phyloP scores from a whole-genome alignment of 2,797 vertebrate genomes.

The Jordanella pulchra region DNA sequence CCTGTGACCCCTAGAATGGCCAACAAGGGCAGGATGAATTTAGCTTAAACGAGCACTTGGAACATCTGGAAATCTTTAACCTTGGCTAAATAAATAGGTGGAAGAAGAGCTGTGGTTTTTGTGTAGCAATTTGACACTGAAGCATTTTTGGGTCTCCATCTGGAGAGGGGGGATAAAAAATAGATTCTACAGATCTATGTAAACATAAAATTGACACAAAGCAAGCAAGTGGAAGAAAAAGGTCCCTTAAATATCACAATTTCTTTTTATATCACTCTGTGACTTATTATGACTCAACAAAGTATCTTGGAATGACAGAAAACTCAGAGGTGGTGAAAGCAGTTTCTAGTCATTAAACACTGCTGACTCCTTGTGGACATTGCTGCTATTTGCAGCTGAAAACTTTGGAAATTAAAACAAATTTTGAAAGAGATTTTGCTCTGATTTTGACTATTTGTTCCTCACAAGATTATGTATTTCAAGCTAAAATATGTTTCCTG shows the following conservation, averaged over 20 bases:
- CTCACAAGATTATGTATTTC: no score
- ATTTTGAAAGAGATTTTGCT: neutral
- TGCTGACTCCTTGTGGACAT: constrained; percentile 46
- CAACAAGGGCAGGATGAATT: constrained; percentile 37
- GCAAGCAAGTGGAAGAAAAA: neutral
- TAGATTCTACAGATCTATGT: constrained; percentile 17
- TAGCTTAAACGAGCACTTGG: constrained; percentile 27
- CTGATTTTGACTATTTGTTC: neutral
- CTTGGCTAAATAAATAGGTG: constrained; percentile 55
- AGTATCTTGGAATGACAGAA: neutral
- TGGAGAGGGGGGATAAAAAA: constrained; percentile 10
- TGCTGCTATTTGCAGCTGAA: constrained; percentile 14
- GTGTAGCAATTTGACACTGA: constrained; percentile 42
- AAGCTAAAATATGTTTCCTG: no score
- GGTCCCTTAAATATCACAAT: no score
- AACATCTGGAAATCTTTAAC: constrained; percentile 73
- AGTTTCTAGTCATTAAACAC: neutral
- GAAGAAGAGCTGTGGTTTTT: constrained; percentile 33
- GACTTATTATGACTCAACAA: neutral
- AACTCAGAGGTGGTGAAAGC: neutral
- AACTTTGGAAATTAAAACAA: neutral
- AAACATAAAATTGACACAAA: neutral
- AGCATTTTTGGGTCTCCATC: constrained; percentile 31
- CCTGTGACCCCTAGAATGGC: constrained; percentile 36
- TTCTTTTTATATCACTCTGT: neutral